Percentiles rank a stretch among this genome's conserved stretches.
Evolutionary conservation across 2,888 invertebrate species (phyloP).

Genomic region (Rhingia campestris): DNA sequence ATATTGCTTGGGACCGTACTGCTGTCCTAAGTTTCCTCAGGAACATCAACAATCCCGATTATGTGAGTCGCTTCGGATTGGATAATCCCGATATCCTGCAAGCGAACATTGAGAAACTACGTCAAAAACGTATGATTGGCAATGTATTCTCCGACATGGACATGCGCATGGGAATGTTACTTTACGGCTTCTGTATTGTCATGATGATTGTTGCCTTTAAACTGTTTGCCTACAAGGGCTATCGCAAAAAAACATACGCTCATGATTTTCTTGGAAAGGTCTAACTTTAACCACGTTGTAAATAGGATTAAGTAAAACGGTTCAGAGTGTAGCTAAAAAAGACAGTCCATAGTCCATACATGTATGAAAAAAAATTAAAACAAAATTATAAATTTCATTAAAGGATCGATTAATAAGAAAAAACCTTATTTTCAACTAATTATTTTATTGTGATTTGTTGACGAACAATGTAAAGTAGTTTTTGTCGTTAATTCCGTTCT

Average conservation of each 20-base stretch:
- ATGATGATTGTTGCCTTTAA: slow-evolving; percentile 90
- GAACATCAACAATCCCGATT: slow-evolving; percentile 80
- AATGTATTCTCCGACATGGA: slow-evolving; percentile 84
- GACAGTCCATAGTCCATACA: slow-evolving; percentile 32
- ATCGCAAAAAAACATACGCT: slow-evolving; percentile 89
- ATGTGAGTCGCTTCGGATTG: slow-evolving; percentile 79
- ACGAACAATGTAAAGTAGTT: slow-evolving; percentile 4
- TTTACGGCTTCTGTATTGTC: slow-evolving; percentile 89
- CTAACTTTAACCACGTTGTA: slow-evolving; percentile 81
- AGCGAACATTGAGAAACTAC: slow-evolving; percentile 77
- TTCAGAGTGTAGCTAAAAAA: slow-evolving; percentile 39
- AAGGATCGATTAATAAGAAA: neutral
- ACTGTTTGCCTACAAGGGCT: slow-evolving; percentile 86
- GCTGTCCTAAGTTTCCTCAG: slow-evolving; percentile 80
- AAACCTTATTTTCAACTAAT: neutral
- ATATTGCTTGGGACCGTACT: slow-evolving; percentile 79
- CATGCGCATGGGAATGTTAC: slow-evolving; percentile 89
- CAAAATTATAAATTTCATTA: neutral
- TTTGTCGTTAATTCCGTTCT: slow-evolving; percentile 18
- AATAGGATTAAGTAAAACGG: slow-evolving; percentile 32
- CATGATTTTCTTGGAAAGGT: slow-evolving; percentile 89
- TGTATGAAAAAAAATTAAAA: slow-evolving; percentile 11
- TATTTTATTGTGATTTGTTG: slow-evolving; percentile 36
- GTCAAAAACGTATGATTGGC: slow-evolving; percentile 80
- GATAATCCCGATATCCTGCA: slow-evolving; percentile 77